Evolutionary conservation across 2,888 invertebrate species (phyloP).

Genomic region (Teinopalpus imperialis): DNA sequence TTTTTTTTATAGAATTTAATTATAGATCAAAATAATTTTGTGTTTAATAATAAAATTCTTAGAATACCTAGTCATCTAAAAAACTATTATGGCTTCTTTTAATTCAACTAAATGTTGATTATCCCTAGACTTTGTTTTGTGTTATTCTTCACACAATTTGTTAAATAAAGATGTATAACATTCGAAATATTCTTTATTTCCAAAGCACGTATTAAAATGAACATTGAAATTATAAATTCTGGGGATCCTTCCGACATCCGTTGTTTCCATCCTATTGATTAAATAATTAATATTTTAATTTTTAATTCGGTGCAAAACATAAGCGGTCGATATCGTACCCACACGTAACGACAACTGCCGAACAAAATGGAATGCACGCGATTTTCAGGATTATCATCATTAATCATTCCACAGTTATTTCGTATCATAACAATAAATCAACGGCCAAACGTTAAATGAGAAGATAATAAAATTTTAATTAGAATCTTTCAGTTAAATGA

Average conservation of each 20-base stretch:
- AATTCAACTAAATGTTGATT: no score
- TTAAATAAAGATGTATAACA: constrained; percentile 1
- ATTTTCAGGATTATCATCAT: constrained; percentile 63
- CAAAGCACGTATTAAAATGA: constrained; percentile 26
- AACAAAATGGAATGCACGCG: constrained; percentile 42
- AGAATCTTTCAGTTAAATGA: neutral
- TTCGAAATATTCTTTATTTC: constrained; percentile 29
- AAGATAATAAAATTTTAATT: neutral
- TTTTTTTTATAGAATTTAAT: no score
- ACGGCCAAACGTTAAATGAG: neutral
- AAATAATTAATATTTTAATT: constrained; percentile 44
- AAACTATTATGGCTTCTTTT: no score
- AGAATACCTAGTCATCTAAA: no score
- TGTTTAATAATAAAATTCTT: no score
- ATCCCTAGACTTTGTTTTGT: no score
- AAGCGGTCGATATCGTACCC: constrained; percentile 49
- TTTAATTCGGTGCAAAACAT: constrained; percentile 46
- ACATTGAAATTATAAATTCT: constrained; percentile 22
- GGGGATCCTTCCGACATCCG: constrained; percentile 17
- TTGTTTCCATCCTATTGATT: constrained; percentile 30
- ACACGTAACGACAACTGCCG: constrained; percentile 48
- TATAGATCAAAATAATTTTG: no score
- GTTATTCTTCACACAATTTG: no score
- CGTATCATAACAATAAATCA: constrained; percentile 9
- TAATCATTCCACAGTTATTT: constrained; percentile 50